Evolutionary conservation across 2,888 invertebrate genomes (phyloP).

Genomic region (Dioctria rufipes): DNA sequence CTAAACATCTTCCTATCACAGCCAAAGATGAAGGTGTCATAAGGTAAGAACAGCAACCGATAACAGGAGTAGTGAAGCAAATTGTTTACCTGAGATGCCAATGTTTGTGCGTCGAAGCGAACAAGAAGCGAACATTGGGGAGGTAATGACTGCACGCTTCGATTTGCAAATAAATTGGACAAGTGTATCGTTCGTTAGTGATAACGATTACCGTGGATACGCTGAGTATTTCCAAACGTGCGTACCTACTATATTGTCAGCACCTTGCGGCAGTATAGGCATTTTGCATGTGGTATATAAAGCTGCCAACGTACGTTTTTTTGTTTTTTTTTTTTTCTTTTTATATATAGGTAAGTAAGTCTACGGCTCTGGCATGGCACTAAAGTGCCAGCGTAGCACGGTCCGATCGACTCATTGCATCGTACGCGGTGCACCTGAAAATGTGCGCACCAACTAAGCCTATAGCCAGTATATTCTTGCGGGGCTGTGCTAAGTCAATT

Average conservation of each 20-base stretch:
- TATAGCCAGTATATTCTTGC: background rate
- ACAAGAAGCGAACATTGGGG: background rate
- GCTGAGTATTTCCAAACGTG: slow-evolving; percentile 47
- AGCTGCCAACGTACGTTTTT: slow-evolving; percentile 26
- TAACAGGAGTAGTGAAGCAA: slow-evolving; percentile 26
- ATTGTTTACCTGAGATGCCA: slow-evolving; percentile 5
- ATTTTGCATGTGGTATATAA: slow-evolving; percentile 26
- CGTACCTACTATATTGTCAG: slow-evolving; percentile 30
- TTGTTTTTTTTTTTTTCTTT: background rate
- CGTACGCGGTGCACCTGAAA: slow-evolving; percentile 39
- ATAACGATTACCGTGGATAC: slow-evolving; percentile 55
- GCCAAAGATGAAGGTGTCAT: slow-evolving; percentile 42
- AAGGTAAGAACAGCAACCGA: slow-evolving; percentile 11
- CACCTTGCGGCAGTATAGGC: slow-evolving; percentile 38
- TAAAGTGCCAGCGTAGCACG: background rate
- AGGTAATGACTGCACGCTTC: slow-evolving; percentile 2
- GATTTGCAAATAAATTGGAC: slow-evolving; percentile 55
- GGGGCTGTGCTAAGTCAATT: slow-evolving; percentile 30
- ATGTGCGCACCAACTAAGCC: slow-evolving; percentile 7
- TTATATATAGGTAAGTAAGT: too few relatives aligned
- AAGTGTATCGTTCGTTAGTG: slow-evolving; percentile 58
- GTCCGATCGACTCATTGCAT: too few relatives aligned
- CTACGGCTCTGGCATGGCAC: slow-evolving; percentile 1
- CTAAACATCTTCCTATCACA: background rate
- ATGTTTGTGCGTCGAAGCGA: too few relatives aligned